Evolutionary conservation across 2,888 invertebrate species (phyloP).

Genomic region (Piscicola geometra): DNA sequence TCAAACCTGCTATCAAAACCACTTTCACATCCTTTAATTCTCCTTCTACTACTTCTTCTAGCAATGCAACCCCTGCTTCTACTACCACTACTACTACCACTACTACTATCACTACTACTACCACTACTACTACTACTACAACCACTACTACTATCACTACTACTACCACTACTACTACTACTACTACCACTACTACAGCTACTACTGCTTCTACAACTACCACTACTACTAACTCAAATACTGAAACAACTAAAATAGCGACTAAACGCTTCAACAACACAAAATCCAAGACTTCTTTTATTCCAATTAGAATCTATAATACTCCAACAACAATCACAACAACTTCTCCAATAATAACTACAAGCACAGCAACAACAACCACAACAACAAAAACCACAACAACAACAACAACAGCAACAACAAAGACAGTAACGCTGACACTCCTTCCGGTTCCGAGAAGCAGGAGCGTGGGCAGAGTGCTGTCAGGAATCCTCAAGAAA

Average conservation of each 20-base stretch:
- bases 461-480: not conserved
- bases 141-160: slow-evolving; percentile 29
- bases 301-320: no score
- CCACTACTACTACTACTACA: slow-evolving; percentile 31
- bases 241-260: slow-evolving; percentile 28
- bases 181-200: slow-evolving; percentile 32
- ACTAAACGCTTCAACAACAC: no score
- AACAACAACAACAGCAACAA: not conserved
- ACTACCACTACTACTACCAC: slow-evolving; percentile 27
- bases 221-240: slow-evolving; percentile 33
- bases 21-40: no score
- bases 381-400: not conserved
- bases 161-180: slow-evolving; percentile 32
- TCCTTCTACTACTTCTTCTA: not conserved
- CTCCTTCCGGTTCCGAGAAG: not conserved
- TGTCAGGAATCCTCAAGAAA: slow-evolving; percentile 7
- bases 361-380: not conserved
- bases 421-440: not conserved
- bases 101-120: slow-evolving; percentile 28
- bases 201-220: slow-evolving; percentile 34
- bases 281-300: no score
- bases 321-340: no score
- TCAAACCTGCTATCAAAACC: no score
- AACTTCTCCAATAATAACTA: no score
- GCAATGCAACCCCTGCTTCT: slow-evolving; percentile 13